Conservation (phyloP, 1,140 invertebrate genomes). For the Listronotus bonariensis region DNA sequence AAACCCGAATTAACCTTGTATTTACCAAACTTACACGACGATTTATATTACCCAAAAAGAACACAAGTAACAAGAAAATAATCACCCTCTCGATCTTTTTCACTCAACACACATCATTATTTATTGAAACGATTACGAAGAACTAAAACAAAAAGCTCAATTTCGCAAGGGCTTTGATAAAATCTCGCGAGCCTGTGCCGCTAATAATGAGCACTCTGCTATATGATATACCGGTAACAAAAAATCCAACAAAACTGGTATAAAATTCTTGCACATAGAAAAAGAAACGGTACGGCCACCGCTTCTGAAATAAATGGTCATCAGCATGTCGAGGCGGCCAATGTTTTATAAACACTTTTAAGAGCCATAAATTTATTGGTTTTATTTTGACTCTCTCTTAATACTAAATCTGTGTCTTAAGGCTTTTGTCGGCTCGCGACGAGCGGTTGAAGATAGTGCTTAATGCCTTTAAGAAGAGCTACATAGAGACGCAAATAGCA, state of each 20-base stretch:
- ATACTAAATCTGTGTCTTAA: slow-evolving; percentile 55
- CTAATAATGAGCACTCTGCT: slow-evolving; percentile 28
- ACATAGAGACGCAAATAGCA: slow-evolving; percentile 38
- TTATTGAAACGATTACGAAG: slow-evolving; percentile 33
- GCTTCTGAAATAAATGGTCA: slow-evolving; percentile 44
- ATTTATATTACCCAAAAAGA: not conserved
- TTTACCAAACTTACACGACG: not conserved
- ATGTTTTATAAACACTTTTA: slow-evolving; percentile 54
- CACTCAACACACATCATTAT: slow-evolving; percentile 18
- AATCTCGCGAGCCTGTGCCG: slow-evolving; percentile 27
- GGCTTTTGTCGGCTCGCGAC: slow-evolving; percentile 49
- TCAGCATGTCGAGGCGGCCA: slow-evolving; percentile 43
- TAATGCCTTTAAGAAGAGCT: slow-evolving; percentile 14
- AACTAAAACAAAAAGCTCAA: slow-evolving; percentile 30
- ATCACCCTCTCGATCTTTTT: slow-evolving; percentile 3
- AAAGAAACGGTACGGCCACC: slow-evolving; percentile 40
- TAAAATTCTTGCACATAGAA: slow-evolving; percentile 47
- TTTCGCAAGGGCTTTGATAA: slow-evolving; percentile 35
- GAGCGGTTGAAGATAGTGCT: slow-evolving; percentile 13
- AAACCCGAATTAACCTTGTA: no score
- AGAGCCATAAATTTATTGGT: slow-evolving; percentile 51
- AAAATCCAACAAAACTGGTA: slow-evolving; percentile 38
- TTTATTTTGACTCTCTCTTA: slow-evolving; percentile 49
- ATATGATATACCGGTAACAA: slow-evolving; percentile 32
- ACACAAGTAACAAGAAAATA: not conserved